Conservation (phyloP, 2,797 vertebrate species). For the Xerus rutilus region DNA sequence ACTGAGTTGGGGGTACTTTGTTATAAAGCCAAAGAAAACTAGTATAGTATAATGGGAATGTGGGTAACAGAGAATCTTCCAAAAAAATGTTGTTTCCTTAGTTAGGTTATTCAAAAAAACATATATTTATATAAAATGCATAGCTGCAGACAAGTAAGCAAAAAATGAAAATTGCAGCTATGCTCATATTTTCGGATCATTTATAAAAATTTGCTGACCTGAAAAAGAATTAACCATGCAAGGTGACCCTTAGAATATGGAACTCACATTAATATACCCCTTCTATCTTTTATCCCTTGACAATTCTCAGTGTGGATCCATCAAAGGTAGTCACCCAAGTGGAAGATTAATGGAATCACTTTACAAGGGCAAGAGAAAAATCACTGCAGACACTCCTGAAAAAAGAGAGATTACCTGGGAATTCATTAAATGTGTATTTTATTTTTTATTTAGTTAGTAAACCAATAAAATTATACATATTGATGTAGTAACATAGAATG, state of each 20-base stretch:
- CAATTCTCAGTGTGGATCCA: constrained; percentile 60
- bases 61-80: not conserved
- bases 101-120: not conserved
- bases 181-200: not conserved
- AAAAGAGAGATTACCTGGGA: constrained; percentile 78
- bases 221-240: not conserved
- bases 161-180: not conserved
- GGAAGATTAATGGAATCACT: constrained; percentile 79
- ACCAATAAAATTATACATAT: not conserved
- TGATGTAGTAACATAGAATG: not conserved
- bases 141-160: not conserved
- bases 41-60: not conserved
- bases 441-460: not conserved
- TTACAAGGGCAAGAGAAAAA: constrained; percentile 77
- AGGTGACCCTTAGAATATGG: not conserved
- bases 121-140: not conserved
- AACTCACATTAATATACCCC: constrained; percentile 45
- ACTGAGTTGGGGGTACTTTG: no score
- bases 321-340: constrained; percentile 64
- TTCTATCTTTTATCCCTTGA: constrained; percentile 55
- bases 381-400: constrained; percentile 67
- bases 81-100: not conserved
- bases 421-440: not conserved
- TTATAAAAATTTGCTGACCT: not conserved
- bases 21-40: not conserved